phyloP scores from a whole-genome alignment of 2,113 vertebrate species.

The Lasiurus cinereus region DNA sequence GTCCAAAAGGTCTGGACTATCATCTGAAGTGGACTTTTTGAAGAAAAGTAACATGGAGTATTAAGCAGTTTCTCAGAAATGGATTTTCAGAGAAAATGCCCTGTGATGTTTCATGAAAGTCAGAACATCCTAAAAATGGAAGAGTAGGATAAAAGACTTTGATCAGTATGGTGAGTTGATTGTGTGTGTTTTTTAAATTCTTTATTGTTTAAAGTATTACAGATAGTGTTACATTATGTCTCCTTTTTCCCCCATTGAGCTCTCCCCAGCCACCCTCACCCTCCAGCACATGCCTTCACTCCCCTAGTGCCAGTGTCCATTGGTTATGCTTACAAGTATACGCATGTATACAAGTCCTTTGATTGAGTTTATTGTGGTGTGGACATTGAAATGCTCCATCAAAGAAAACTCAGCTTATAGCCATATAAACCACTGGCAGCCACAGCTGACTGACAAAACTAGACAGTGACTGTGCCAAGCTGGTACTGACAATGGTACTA shows the following conservation, averaged over 20 bases:
- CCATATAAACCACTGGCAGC: neutral
- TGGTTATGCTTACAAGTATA: no score
- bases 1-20: constrained; percentile 65
- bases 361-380: neutral
- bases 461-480: rapidly evolving
- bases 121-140: neutral
- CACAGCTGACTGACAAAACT: neutral
- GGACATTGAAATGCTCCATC: neutral
- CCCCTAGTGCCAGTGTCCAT: no score
- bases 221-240: no score
- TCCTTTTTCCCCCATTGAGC: no score
- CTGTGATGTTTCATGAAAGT: neutral
- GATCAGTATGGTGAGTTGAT: neutral
- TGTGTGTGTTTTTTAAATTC: neutral
- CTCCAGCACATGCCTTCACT: no score
- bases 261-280: no score
- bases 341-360: neutral
- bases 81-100: constrained; percentile 5
- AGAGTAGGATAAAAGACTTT: neutral
- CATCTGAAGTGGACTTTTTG: constrained; percentile 76
- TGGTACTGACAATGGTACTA: neutral
- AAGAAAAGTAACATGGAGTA: constrained; percentile 61
- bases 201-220: no score
- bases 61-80: constrained; percentile 57
- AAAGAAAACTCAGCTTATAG: neutral